Conservation (phyloP, 2,888 invertebrate species). For the Noctuana brunneofusca region DNA sequence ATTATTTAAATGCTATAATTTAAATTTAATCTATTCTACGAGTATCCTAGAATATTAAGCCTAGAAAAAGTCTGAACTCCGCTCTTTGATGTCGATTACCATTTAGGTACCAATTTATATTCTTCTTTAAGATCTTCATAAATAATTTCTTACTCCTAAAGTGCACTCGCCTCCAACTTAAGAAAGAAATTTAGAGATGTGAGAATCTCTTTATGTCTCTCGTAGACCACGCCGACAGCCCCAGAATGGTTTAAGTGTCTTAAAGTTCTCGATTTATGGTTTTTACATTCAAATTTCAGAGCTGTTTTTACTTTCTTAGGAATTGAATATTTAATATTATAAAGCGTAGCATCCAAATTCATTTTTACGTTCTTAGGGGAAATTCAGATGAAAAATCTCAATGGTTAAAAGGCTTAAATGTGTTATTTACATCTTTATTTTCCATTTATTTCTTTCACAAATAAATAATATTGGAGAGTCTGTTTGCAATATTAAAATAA, state of each 20-base stretch:
- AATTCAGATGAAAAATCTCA: no score
- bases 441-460: no score
- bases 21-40: no score
- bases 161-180: not conserved
- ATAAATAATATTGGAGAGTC: no score
- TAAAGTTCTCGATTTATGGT: not conserved
- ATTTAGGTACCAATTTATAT: no score
- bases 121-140: not conserved
- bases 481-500: no score
- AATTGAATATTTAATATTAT: constrained; percentile 2
- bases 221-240: not conserved
- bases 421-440: no score
- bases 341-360: not conserved
- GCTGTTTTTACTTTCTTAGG: constrained; percentile 2
- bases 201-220: not conserved
- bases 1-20: no score
- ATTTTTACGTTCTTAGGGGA: not conserved
- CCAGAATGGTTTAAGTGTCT: not conserved
- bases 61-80: no score
- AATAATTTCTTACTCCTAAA: not conserved
- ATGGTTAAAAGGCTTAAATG: no score
- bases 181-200: not conserved
- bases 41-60: no score
- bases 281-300: not conserved
- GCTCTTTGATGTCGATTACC: no score